These are phyloP conservation scores for Megaceryle alcyon DNA, from an alignment of 2,797 vertebrate species.

Conservation along the genomic window DNA sequence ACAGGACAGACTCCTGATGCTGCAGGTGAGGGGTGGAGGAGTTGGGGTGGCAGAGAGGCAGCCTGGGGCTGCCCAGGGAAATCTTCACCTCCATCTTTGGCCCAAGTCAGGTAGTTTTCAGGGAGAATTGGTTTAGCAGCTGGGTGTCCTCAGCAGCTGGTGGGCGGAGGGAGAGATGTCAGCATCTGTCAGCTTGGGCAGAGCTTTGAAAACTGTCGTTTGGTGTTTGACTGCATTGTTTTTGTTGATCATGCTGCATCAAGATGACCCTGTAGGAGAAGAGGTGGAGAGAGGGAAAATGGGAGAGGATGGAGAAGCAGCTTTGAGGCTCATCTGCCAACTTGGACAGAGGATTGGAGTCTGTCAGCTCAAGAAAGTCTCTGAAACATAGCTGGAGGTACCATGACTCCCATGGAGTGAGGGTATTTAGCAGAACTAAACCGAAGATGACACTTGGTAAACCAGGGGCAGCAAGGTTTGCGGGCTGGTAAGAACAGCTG, in stretches of 20 bases:
- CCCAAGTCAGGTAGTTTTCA: background rate
- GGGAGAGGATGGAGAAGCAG: background rate
- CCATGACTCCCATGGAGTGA: fast-evolving
- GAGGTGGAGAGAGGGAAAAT: background rate
- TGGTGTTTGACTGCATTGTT: background rate
- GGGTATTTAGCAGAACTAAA: background rate
- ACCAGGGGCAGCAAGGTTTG: background rate
- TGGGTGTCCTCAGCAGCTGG: background rate
- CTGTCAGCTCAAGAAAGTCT: background rate
- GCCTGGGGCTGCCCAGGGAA: background rate
- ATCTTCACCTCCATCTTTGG: background rate
- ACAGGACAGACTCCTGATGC: background rate
- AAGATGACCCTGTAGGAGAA: background rate
- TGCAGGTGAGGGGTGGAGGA: fast-evolving
- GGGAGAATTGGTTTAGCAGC: background rate
- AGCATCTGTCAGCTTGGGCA: background rate
- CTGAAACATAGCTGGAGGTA: background rate
- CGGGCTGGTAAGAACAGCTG: background rate
- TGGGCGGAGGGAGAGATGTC: background rate
- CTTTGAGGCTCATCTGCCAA: background rate
- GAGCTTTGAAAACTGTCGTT: background rate
- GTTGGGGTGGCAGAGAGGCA: background rate
- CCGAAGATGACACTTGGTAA: background rate
- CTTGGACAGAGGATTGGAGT: background rate
- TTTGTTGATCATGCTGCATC: background rate